Conservation (phyloP, 2,797 vertebrate genomes). For the Lutjanus argentimaculatus region DNA sequence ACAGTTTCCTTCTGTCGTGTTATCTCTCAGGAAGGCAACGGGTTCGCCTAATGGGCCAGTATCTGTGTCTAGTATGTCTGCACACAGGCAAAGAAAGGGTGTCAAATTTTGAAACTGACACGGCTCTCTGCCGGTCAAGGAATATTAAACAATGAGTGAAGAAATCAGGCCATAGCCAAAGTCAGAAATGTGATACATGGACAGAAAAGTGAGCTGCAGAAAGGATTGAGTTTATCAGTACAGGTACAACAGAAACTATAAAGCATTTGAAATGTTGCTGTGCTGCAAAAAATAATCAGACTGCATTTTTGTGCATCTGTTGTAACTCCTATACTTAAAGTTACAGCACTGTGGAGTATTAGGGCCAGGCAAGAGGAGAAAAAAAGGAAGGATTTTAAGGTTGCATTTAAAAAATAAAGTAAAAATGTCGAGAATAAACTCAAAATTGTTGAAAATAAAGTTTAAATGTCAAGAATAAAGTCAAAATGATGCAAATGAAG, state of each 20-base stretch:
- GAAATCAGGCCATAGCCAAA: constrained; percentile 57
- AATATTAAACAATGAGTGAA: constrained; percentile 61
- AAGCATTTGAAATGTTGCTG: neutral
- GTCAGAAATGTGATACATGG: constrained; percentile 48
- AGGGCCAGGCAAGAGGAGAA: no score
- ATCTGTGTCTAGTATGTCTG: constrained; percentile 50
- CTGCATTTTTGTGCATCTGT: neutral
- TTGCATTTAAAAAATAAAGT: no score
- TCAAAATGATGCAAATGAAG: no score
- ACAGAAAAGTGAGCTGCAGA: constrained; percentile 23
- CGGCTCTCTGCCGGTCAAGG: constrained; percentile 47
- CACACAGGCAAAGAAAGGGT: constrained; percentile 37
- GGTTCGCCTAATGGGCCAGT: constrained; percentile 5
- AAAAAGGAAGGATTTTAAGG: no score
- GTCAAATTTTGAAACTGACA: constrained; percentile 67
- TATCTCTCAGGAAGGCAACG: constrained; percentile 18
- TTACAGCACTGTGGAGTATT: no score
- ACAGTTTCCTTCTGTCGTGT: constrained; percentile 23
- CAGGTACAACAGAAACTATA: neutral
- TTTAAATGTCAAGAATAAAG: no score
- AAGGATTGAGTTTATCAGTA: constrained; percentile 27
- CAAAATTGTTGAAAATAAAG: no score
- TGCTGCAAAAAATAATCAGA: neutral
- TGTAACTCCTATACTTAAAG: neutral
- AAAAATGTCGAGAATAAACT: no score